Conservation (phyloP, 2,113 vertebrate genomes). For the Paratilapia polleni region DNA sequence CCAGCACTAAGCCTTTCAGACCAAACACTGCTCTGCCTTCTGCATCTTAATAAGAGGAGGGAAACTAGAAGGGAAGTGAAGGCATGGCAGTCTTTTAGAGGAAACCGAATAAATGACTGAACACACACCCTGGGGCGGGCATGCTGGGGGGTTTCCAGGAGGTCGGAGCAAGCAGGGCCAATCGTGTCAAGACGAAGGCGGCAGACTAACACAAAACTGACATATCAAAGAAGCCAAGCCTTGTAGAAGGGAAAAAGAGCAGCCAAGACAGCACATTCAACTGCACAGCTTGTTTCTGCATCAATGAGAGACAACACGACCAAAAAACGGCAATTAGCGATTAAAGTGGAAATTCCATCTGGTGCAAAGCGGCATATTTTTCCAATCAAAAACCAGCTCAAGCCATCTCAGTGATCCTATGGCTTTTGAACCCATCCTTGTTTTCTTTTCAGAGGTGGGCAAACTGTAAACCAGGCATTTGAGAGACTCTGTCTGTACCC, state of each 20-base stretch:
- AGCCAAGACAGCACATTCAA: conserved; percentile 64
- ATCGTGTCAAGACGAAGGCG: conserved; percentile 74
- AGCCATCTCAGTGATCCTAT: conserved; percentile 35
- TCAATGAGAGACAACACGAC: conserved; percentile 67
- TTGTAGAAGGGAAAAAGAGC: conserved; percentile 68
- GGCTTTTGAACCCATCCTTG: conserved; percentile 45
- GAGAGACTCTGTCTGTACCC: conserved; percentile 16
- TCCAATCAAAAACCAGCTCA: conserved; percentile 47
- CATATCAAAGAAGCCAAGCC: conserved; percentile 76
- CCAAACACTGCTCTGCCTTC: conserved; percentile 59
- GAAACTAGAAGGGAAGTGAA: conserved; percentile 74
- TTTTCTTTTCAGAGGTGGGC: conserved; percentile 45
- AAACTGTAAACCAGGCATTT: conserved; percentile 44
- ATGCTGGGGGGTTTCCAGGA: conserved; percentile 72
- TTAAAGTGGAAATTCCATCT: conserved; percentile 66
- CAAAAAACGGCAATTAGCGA: conserved; percentile 74
- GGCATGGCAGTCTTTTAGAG: conserved; percentile 76
- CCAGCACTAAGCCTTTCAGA: conserved; percentile 66
- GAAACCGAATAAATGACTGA: conserved; percentile 77
- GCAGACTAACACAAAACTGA: conserved; percentile 78
- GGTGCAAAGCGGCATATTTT: conserved; percentile 44
- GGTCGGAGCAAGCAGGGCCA: conserved; percentile 68
- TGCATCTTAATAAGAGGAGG: conserved; percentile 76
- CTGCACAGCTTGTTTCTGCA: conserved; percentile 67
- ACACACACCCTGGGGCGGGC: conserved; percentile 74